A percentile compares a stretch with the other conserved stretches of the same genome.
These are phyloP conservation scores for Noctua pronuba DNA, from an alignment of 2,888 invertebrate species.

Conservation along the genomic window DNA sequence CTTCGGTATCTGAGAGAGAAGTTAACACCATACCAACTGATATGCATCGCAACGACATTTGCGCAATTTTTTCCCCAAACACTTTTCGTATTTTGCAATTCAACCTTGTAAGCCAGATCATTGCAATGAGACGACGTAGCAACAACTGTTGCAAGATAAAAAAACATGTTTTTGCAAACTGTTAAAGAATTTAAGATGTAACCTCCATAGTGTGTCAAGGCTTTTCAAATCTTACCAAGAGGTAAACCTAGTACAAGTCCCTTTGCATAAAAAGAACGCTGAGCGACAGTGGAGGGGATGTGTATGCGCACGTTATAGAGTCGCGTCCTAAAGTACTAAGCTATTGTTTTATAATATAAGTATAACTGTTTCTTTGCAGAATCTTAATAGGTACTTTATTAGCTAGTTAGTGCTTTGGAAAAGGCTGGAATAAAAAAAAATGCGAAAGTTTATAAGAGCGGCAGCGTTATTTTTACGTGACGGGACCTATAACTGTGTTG, in stretches of 20 bases:
- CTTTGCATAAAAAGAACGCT: no score
- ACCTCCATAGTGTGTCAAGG: not conserved
- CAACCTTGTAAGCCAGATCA: slow-evolving; percentile 7
- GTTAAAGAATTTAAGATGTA: not conserved
- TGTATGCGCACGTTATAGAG: no score
- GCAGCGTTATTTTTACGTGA: no score
- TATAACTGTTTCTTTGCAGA: no score
- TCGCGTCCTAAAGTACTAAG: no score
- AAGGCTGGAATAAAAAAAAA: no score
- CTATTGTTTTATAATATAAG: no score
- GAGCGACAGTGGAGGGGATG: no score
- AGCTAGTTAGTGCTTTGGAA: no score
- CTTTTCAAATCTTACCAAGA: not conserved
- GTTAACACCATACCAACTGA: not conserved
- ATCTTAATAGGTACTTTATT: no score
- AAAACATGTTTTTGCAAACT: slow-evolving; percentile 18
- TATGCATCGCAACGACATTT: not conserved
- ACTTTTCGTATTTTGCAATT: not conserved
- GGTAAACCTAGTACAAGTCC: not conserved
- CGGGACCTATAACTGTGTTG: no score
- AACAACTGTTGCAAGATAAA: not conserved
- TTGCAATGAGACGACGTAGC: not conserved
- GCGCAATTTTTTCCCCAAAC: not conserved
- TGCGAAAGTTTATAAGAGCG: no score
- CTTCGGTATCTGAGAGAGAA: not conserved